Base-by-base conservation (phyloP, 1,140 invertebrate genomes). In the Drosophila mayri region DNA sequence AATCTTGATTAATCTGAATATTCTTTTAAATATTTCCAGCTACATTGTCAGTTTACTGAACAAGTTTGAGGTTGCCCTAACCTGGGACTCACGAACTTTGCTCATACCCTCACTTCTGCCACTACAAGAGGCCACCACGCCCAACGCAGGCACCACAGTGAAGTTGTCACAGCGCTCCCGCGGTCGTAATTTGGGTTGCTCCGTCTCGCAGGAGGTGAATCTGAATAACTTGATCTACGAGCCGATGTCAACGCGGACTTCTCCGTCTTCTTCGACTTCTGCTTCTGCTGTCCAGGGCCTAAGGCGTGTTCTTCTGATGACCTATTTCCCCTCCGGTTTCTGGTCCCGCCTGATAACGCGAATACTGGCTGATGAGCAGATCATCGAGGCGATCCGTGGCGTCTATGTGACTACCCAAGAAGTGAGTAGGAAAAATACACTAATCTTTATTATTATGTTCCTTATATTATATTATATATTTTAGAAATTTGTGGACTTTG, bases 321-420 rank as follows among this genome's bases (percentile, higher is more conserved):
- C 98, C 0, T 99, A 99, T 93, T 98, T 99, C 91, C 99, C 99
- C 0, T 97, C 97, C 77, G 99, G 99, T 0, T 99, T 99, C 93
- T 99, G 99, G 99, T 97, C 98, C 0, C 94, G 99, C 11, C 94
- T 99, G 4, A 98, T 99, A 14, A 98, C 98, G 0, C 93, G 98
- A 22, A 95, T 99, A 52, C 93, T 99, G 28, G 98, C 98, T 0
- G 98, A 99, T 92, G 96, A 98, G 75, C 94, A 95, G 12, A 95
- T 98, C 28, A 95, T 97, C 2, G 96, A 97, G 64, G 97, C 97
- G n/a, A 95, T 98, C 0, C 93, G 88, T n/a, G 62, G 72, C 5
- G 72, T 76, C 7, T 92, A 92, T 46, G 60, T 85, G 18, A 67
- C 74, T 12, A 38, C 46, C 3, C 66, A 74, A 65, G 87, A 92